A percentile compares a stretch with the other conserved stretches of the same genome.
phyloP scores from a whole-genome alignment of 2,888 invertebrate genomes.

The Cetonia aurata region DNA sequence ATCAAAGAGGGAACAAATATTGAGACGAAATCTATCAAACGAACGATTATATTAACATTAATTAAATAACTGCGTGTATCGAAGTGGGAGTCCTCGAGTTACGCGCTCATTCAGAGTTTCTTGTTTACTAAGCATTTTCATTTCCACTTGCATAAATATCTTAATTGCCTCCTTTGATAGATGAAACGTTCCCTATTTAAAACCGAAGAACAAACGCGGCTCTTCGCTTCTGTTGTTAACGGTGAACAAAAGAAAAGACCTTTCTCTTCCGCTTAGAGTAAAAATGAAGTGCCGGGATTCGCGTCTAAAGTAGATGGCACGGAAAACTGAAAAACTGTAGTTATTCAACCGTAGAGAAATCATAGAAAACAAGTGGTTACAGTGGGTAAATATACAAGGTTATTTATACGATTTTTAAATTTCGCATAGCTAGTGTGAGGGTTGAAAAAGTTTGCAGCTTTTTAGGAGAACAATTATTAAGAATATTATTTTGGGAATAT shows the following conservation, averaged over 20 bases:
- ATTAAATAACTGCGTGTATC: constrained; percentile 49
- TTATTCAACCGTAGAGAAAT: too few relatives aligned
- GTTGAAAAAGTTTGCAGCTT: too few relatives aligned
- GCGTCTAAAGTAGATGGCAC: too few relatives aligned
- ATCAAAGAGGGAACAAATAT: constrained; percentile 47
- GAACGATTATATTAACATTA: constrained; percentile 47
- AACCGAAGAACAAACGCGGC: constrained; percentile 32
- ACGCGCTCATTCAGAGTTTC: constrained; percentile 35
- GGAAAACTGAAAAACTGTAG: too few relatives aligned
- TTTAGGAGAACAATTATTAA: too few relatives aligned
- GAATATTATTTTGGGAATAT: too few relatives aligned
- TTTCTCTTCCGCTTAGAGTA: background rate
- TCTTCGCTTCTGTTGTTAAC: constrained; percentile 9
- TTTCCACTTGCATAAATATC: constrained; percentile 43
- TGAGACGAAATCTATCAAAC: constrained; percentile 51
- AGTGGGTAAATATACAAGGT: too few relatives aligned
- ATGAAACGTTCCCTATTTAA: constrained; percentile 37
- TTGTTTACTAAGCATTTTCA: constrained; percentile 41
- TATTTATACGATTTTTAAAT: too few relatives aligned
- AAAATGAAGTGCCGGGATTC: background rate
- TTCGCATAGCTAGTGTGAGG: too few relatives aligned
- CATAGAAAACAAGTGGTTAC: too few relatives aligned
- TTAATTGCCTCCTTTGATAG: constrained; percentile 44
- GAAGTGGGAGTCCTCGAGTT: constrained; percentile 19
- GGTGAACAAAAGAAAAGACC: constrained; percentile 7